phyloP scores from a whole-genome alignment of 2,888 invertebrate species.

The Priocnemis perturbator region DNA sequence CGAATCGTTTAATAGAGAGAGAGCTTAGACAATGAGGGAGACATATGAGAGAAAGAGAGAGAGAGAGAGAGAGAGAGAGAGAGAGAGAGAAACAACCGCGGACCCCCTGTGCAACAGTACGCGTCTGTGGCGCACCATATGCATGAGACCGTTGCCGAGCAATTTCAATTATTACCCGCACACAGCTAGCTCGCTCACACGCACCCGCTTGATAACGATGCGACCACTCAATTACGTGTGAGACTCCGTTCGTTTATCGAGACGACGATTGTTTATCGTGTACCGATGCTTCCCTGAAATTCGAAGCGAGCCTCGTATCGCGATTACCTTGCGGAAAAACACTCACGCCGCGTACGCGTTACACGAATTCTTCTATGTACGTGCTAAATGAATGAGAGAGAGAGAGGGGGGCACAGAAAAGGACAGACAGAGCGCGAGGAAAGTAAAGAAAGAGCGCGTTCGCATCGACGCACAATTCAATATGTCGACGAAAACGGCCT shows the following conservation, averaged over 20 bases:
- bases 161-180: conserved; percentile 9
- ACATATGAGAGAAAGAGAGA: neutral
- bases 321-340: conserved; percentile 9
- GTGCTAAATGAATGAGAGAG: neutral
- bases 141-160: conserved; percentile 13
- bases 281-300: neutral
- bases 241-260: neutral
- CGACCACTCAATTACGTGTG: conserved; percentile 12
- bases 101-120: conserved; percentile 4
- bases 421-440: neutral
- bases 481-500: too few species aligned
- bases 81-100: conserved; percentile 1
- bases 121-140: conserved; percentile 17
- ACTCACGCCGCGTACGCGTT: neutral
- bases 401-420: neutral
- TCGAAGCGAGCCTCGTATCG: neutral
- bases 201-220: conserved; percentile 7
- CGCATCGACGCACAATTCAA: neutral
- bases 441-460: neutral
- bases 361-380: neutral
- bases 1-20: too few species aligned
- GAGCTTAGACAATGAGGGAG: too few species aligned
- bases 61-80: conserved; percentile 2
- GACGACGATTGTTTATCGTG: conserved; percentile 3
- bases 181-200: neutral